Conservation (phyloP, 2,797 vertebrate species). For the Oryzias sinensis region DNA sequence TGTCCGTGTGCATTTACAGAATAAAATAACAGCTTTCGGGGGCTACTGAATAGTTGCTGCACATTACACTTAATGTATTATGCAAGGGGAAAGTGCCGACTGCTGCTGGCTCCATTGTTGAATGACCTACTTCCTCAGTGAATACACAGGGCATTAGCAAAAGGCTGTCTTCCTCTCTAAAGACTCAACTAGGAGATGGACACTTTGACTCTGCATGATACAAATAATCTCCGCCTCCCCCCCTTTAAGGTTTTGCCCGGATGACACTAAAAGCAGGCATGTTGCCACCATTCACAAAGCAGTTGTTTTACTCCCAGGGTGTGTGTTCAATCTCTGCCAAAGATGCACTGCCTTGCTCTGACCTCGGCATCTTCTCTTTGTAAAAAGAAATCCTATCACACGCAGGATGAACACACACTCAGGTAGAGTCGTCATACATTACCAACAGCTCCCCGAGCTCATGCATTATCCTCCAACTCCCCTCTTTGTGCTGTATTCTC, state of each 20-base stretch:
- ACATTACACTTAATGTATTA: slow-evolving; percentile 98
- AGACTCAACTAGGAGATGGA: slow-evolving; percentile 79
- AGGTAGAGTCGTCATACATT: slow-evolving; percentile 65
- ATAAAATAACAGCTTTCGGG: slow-evolving; percentile 93
- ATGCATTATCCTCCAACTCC: neutral
- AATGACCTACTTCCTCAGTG: slow-evolving; percentile 93
- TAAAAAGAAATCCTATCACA: slow-evolving; percentile 56
- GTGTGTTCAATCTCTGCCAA: slow-evolving; percentile 65
- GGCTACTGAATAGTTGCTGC: slow-evolving; percentile 84
- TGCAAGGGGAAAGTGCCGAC: slow-evolving; percentile 91
- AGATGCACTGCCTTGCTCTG: slow-evolving; percentile 58
- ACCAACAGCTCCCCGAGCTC: slow-evolving; percentile 50
- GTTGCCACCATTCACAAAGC: slow-evolving; percentile 65
- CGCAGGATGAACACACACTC: slow-evolving; percentile 50
- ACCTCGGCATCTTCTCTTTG: slow-evolving; percentile 60
- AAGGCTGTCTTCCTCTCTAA: slow-evolving; percentile 79
- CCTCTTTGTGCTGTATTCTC: slow-evolving; percentile 25
- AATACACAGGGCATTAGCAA: slow-evolving; percentile 80
- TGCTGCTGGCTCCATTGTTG: slow-evolving; percentile 91
- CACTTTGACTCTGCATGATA: slow-evolving; percentile 82
- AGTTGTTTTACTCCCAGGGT: slow-evolving; percentile 77
- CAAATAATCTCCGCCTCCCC: slow-evolving; percentile 72
- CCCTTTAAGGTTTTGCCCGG: slow-evolving; percentile 50
- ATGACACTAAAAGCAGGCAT: slow-evolving; percentile 74
- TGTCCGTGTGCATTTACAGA: slow-evolving; percentile 94